Evolutionary conservation across 2,113 vertebrate genomes (phyloP).

Genomic region (Apistogramma diplotaenia): DNA sequence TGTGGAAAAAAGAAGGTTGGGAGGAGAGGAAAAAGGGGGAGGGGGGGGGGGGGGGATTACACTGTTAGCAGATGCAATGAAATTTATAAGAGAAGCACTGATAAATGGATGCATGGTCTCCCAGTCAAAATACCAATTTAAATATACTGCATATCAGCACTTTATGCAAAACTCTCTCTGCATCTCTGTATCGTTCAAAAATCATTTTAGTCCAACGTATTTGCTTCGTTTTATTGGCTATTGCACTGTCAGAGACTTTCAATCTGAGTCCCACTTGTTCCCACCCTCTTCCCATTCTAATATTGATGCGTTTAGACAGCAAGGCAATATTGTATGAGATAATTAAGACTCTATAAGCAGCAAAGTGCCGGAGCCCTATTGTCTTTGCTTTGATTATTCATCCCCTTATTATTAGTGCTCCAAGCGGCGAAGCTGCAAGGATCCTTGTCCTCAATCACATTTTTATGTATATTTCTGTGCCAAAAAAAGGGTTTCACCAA

Average conservation of each 20-base stretch:
- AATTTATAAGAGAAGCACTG: background rate
- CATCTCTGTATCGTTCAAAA: background rate
- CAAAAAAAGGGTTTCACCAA: background rate
- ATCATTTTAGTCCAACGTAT: background rate
- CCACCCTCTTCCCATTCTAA: background rate
- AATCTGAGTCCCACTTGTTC: accelerated
- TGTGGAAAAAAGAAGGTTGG: too few relatives aligned
- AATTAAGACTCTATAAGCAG: background rate
- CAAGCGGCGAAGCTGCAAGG: background rate
- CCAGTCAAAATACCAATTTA: background rate
- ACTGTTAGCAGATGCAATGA: constrained; percentile 10
- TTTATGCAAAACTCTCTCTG: background rate
- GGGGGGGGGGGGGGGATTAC: background rate
- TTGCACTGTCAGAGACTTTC: background rate
- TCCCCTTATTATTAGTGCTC: background rate
- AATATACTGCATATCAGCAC: background rate
- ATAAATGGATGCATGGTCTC: background rate
- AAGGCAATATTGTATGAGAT: background rate
- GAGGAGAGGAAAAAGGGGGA: constrained; percentile 4
- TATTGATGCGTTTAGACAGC: background rate
- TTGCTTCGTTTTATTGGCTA: background rate
- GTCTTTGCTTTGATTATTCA: background rate
- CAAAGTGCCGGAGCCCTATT: background rate
- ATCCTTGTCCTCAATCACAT: background rate
- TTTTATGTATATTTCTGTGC: background rate